Percentiles rank a stretch among this genome's conserved stretches.
These are phyloP conservation scores for Gymnogyps californianus DNA, from an alignment of 2,113 vertebrate species.

Conservation along the genomic window DNA sequence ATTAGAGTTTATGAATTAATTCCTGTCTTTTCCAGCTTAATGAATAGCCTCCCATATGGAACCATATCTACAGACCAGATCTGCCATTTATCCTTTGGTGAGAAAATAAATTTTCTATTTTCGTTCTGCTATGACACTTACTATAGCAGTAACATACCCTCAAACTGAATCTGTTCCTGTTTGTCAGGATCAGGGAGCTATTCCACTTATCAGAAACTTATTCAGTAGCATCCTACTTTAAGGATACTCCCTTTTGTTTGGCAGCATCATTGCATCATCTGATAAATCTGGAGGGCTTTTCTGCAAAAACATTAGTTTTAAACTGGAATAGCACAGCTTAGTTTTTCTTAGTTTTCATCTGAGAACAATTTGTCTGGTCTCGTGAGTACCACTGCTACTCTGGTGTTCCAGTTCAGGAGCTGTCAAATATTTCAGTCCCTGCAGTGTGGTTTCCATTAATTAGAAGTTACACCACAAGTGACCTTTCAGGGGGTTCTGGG, in stretches of 20 bases:
- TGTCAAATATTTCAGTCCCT: neutral
- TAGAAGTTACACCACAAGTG: neutral
- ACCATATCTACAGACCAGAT: neutral
- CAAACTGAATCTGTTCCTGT: neutral
- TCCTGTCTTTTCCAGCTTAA: neutral
- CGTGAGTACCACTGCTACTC: neutral
- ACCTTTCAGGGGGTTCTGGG: neutral
- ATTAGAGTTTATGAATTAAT: neutral
- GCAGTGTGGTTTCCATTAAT: neutral
- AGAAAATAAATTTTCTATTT: neutral
- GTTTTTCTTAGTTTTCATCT: neutral
- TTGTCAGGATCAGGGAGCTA: neutral
- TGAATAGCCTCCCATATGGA: neutral
- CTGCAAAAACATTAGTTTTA: neutral
- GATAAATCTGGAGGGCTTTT: neutral
- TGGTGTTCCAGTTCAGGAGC: neutral
- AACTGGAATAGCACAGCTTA: neutral
- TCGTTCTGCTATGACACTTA: neutral
- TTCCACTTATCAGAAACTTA: neutral
- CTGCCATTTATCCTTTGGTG: neutral
- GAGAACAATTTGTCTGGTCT: neutral
- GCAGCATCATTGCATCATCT: neutral
- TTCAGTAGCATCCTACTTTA: neutral
- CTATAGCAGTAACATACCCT: neutral
- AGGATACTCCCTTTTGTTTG: neutral